Conservation (phyloP, 2,797 vertebrate species). For the Siniperca undulata region DNA sequence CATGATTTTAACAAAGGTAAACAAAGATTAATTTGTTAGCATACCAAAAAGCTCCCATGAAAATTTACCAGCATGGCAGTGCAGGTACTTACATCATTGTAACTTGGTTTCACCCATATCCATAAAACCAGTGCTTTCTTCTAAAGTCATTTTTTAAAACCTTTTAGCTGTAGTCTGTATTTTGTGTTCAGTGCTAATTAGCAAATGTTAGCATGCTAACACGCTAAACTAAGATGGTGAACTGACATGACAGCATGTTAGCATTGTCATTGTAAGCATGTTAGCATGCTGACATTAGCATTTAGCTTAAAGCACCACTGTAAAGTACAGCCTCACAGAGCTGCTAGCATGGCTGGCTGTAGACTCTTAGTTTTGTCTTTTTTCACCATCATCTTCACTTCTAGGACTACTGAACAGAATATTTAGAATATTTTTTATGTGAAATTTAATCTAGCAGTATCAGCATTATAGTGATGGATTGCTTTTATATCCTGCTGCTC, state of each 20-base stretch:
- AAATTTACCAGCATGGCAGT: background rate
- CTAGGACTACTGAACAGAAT: background rate
- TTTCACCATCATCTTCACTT: background rate
- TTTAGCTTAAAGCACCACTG: background rate
- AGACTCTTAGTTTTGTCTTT: background rate
- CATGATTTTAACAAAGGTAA: background rate
- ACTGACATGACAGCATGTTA: too few species aligned
- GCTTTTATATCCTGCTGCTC: background rate
- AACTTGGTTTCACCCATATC: background rate
- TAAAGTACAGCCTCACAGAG: background rate
- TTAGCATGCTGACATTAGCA: background rate
- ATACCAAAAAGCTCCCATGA: background rate
- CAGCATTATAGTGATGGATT: background rate
- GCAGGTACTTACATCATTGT: background rate
- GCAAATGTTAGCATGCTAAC: too few species aligned
- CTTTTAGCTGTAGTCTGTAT: too few species aligned
- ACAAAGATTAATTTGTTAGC: background rate
- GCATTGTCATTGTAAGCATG: background rate
- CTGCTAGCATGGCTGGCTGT: background rate
- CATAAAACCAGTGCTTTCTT: background rate
- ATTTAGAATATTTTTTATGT: background rate
- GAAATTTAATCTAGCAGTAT: background rate
- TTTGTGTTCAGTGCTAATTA: too few species aligned
- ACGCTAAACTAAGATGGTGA: too few species aligned
- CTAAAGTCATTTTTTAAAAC: background rate